Conservation (phyloP, 2,888 invertebrate species). For the Pseudococcus viburni region DNA sequence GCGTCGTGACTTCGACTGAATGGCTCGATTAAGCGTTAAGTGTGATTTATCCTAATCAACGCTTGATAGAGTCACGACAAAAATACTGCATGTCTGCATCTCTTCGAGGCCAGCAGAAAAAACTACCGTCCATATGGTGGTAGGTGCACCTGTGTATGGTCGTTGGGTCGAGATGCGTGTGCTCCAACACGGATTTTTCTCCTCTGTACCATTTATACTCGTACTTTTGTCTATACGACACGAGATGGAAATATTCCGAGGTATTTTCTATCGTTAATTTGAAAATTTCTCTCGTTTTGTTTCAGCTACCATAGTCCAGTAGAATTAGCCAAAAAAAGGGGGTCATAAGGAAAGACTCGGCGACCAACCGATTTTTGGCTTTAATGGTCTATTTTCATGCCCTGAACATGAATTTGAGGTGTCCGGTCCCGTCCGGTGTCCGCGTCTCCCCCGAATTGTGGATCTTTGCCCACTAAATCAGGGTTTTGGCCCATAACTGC, state of each 20-base stretch:
- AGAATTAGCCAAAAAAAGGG: no score
- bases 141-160: constrained; percentile 11
- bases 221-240: background rate
- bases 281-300: constrained; percentile 10
- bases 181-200: background rate
- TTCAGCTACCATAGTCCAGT: no score
- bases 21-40: constrained; percentile 52
- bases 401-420: no score
- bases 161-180: background rate
- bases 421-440: no score
- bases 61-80: constrained; percentile 53
- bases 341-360: no score
- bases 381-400: no score
- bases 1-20: constrained; percentile 38
- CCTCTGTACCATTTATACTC: background rate
- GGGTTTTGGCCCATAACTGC: no score
- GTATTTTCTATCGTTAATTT: constrained; percentile 20
- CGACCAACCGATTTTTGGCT: no score
- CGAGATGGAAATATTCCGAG: background rate
- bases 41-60: constrained; percentile 52
- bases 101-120: background rate
- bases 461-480: no score
- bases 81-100: constrained; percentile 5
- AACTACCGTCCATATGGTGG: constrained; percentile 28
- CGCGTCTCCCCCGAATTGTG: no score